Base-by-base conservation (phyloP, 2,797 vertebrate genomes). In the Micromesistius poutassou region DNA sequence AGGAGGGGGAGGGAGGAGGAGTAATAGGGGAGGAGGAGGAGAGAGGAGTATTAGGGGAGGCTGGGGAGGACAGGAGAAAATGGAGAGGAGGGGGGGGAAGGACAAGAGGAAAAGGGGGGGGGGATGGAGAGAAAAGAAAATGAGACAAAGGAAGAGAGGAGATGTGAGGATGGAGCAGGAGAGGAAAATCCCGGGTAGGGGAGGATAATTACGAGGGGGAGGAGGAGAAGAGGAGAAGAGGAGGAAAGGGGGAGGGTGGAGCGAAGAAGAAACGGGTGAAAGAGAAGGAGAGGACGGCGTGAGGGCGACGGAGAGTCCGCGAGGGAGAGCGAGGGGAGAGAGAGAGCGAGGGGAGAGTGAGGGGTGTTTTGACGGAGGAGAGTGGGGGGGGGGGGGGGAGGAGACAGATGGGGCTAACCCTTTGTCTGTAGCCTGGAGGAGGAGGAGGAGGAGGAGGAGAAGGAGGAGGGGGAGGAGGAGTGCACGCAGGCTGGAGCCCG, bases 361-460 rank as follows among this genome's bases (percentile, higher is more conserved):
- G 62, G 28, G 62, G 62, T 66, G 62, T 66, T 66, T 66, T 7
- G 62, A n/a, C n/a, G n/a, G n/a, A n/a, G n/a, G n/a, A n/a, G n/a
- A n/a, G 62, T 66, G 25, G 62, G 28, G 62, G 62, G 28, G 62
- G 6, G 6, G 62, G 62, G 25, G 62, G 62, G 9, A n/a, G 62
- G 62, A 66, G 62, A 66, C 62, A 66, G 62, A 66, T 66, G 62
- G 30, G 40, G 76, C 55, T 73, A 74, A 78, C 72, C 72, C 77
- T 74, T 78, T 74, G 33, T 74, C 74, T 68, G 50, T 73, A 28
- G 72, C 35, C 46, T 10, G 77, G 50, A 35, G 14, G 62, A 66
- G 62, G 55, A 66, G 38, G 28, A 71, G 73, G 30, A 71, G 74
- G 73, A 68, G 74, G 30, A 50, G 77, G 50, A 50, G 14, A 9